phyloP scores from a whole-genome alignment of 2,113 vertebrate genomes.

The Seriola quinqueradiata region DNA sequence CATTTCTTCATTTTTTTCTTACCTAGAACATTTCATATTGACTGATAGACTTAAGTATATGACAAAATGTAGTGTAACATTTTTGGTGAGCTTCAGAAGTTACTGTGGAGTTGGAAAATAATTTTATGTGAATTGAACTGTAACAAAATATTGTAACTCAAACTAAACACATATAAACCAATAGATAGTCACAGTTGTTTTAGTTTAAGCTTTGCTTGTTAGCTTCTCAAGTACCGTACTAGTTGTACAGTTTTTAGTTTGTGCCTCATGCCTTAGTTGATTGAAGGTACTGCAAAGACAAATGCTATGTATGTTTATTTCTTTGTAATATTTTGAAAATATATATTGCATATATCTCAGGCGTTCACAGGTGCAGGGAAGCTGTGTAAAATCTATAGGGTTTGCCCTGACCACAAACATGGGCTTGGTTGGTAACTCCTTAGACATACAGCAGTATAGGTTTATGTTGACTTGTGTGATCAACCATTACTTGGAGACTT shows the following conservation, averaged over 20 bases:
- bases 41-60: too few species aligned
- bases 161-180: background rate
- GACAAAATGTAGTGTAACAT: background rate
- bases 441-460: background rate
- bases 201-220: background rate
- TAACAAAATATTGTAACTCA: background rate
- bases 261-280: background rate
- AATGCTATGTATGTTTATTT: background rate
- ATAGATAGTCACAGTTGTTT: background rate
- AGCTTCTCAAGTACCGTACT: background rate
- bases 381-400: conserved; percentile 3
- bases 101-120: background rate
- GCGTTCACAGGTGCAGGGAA: background rate
- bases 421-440: conserved; percentile 6
- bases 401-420: conserved; percentile 18
- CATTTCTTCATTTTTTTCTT: background rate
- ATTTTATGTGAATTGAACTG: background rate
- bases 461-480: background rate
- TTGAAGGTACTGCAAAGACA: background rate
- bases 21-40: background rate
- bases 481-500: background rate
- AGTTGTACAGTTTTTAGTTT: background rate
- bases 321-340: background rate
- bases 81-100: background rate
- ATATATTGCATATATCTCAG: background rate